Evolutionary conservation across 2,888 invertebrate genomes (phyloP).

Genomic region (Prenolepis imparis): DNA sequence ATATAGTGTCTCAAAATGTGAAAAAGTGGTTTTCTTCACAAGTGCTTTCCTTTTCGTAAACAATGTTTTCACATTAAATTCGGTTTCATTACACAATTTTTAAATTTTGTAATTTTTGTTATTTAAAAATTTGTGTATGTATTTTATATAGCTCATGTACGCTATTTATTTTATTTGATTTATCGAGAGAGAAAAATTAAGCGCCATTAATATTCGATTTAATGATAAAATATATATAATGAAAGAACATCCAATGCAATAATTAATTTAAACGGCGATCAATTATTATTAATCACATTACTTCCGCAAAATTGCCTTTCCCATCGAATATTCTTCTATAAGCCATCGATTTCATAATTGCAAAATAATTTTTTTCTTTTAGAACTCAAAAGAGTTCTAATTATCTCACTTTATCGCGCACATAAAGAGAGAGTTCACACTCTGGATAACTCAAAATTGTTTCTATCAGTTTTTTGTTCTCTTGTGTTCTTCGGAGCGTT

Average conservation of each 20-base stretch:
- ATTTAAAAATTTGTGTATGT: not conserved
- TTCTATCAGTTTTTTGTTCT: not conserved
- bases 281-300: conserved; percentile 27
- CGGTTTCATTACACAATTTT: not conserved
- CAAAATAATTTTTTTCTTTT: not conserved
- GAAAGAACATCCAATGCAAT: conserved; percentile 12
- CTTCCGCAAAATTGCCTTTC: conserved; percentile 8
- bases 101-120: not conserved
- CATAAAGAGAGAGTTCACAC: not conserved
- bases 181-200: conserved; percentile 14
- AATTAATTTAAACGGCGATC: conserved; percentile 36
- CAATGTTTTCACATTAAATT: conserved; percentile 17
- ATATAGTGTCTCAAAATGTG: conserved; percentile 13
- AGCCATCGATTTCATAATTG: not conserved
- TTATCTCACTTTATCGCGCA: not conserved
- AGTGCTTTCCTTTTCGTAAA: not conserved
- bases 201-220: conserved; percentile 23
- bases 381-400: not conserved
- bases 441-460: not conserved
- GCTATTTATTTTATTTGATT: not conserved
- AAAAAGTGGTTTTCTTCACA: conserved; percentile 2
- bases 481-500: not conserved
- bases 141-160: not conserved
- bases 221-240: conserved; percentile 16
- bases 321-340: conserved; percentile 7